These are phyloP conservation scores for Scaptomyza hsui DNA, from an alignment of 1,140 invertebrate genomes.

Conservation along the genomic window DNA sequence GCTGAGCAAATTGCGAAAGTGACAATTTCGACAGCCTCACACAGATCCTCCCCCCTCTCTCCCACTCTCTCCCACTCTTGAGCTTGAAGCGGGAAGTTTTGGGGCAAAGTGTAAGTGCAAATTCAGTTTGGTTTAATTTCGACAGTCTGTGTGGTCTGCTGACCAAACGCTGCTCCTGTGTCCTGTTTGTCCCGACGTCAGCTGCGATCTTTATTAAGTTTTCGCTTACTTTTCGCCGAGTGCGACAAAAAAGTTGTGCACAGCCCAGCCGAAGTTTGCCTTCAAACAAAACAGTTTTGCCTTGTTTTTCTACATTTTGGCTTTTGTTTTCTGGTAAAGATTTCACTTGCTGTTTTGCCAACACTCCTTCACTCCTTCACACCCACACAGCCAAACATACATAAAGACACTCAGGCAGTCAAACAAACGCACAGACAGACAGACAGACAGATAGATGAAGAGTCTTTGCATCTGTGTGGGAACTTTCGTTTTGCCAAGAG, in stretches of 20 bases:
- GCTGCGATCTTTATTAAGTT: slow-evolving; percentile 82
- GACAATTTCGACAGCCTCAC: slow-evolving; percentile 74
- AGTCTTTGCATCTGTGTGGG: slow-evolving; percentile 16
- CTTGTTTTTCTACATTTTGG: slow-evolving; percentile 79
- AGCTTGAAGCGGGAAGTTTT: background rate
- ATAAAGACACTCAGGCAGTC: background rate
- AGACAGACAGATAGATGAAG: no score
- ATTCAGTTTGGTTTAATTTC: slow-evolving; percentile 82
- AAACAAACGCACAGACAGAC: slow-evolving; percentile 13
- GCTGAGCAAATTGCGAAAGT: slow-evolving; percentile 76
- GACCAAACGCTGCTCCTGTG: slow-evolving; percentile 61
- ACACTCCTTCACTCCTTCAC: background rate
- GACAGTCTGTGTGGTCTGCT: slow-evolving; percentile 72
- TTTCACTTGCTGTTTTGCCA: slow-evolving; percentile 65
- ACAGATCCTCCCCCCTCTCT: slow-evolving; percentile 27
- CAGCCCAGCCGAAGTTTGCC: slow-evolving; percentile 55
- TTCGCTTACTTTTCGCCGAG: slow-evolving; percentile 79
- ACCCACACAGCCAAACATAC: background rate
- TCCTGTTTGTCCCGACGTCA: slow-evolving; percentile 20
- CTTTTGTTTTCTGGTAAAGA: slow-evolving; percentile 81
- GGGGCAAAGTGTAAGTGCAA: slow-evolving; percentile 73
- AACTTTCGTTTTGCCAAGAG: slow-evolving; percentile 53
- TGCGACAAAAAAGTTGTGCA: slow-evolving; percentile 67
- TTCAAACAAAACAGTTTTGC: slow-evolving; percentile 72
- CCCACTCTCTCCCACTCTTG: background rate